phyloP scores from a whole-genome alignment of 2,113 vertebrate species.

The Chionomys nivalis region DNA sequence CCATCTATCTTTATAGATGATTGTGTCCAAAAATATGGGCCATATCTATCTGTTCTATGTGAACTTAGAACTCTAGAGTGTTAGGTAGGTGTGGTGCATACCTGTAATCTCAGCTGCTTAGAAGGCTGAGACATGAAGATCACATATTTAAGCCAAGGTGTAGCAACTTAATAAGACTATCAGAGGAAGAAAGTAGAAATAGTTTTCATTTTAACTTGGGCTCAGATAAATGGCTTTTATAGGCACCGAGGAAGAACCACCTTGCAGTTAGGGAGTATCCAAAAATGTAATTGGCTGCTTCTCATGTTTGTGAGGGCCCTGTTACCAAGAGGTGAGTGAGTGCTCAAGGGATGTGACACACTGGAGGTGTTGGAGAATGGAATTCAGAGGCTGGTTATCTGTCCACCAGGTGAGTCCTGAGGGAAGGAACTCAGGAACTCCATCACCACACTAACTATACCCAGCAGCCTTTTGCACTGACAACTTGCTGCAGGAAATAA shows the following conservation, averaged over 20 bases:
- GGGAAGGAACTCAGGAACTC: not conserved
- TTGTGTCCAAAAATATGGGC: not conserved
- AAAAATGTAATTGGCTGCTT: not conserved
- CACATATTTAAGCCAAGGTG: not conserved
- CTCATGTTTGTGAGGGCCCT: not conserved
- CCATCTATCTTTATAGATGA: not conserved
- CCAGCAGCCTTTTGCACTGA: not conserved
- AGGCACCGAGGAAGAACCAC: not conserved
- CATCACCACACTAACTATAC: not conserved
- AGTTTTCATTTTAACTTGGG: constrained; percentile 15
- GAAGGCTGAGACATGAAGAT: not conserved
- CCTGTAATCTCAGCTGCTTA: not conserved
- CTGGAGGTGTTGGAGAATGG: not conserved
- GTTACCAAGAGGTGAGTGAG: not conserved
- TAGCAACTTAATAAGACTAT: not conserved
- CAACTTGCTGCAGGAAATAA: not conserved
- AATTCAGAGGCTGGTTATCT: not conserved
- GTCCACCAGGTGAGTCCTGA: not conserved
- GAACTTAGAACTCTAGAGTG: not conserved
- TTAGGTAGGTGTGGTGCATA: not conserved
- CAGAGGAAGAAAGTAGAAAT: not conserved
- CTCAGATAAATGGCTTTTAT: not conserved
- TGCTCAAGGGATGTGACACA: not conserved
- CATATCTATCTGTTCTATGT: not conserved
- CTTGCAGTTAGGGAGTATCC: not conserved